Evolutionary conservation across 2,888 invertebrate genomes (phyloP).

Genomic region (Campaea margaritaria): DNA sequence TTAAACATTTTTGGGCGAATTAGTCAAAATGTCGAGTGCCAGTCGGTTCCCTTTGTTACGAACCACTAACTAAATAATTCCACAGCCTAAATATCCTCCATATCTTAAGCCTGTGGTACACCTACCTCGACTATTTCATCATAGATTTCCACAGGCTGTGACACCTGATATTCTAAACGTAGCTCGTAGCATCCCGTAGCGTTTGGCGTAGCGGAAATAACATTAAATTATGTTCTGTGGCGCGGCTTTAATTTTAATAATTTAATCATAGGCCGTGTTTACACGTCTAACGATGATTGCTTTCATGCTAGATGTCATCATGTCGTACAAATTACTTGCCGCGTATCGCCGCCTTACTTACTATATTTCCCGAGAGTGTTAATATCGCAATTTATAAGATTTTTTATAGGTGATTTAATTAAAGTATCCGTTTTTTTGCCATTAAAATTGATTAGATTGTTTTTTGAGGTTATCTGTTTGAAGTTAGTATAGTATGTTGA

Average conservation of each 20-base stretch:
- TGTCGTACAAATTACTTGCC: slow-evolving; percentile 13
- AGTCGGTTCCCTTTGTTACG: too few relatives aligned
- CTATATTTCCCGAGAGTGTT: slow-evolving; percentile 56
- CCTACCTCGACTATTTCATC: too few relatives aligned
- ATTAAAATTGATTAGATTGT: neutral
- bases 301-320: slow-evolving; percentile 55
- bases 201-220: neutral
- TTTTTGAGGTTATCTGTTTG: neutral
- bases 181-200: too few relatives aligned
- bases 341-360: slow-evolving; percentile 49
- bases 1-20: too few relatives aligned
- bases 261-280: slow-evolving; percentile 51
- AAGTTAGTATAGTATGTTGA: neutral
- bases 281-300: slow-evolving; percentile 75
- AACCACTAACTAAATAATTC: too few relatives aligned
- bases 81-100: too few relatives aligned
- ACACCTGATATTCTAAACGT: too few relatives aligned
- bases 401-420: slow-evolving; percentile 35
- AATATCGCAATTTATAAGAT: slow-evolving; percentile 53
- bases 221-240: neutral
- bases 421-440: slow-evolving; percentile 10
- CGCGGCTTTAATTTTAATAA: too few relatives aligned
- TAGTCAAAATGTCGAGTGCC: too few relatives aligned
- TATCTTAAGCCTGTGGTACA: too few relatives aligned
- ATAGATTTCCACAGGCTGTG: too few relatives aligned